Percentiles rank a stretch among this genome's conserved stretches.
phyloP scores from a whole-genome alignment of 2,113 vertebrate species.

The Phalacrocorax carbo region DNA sequence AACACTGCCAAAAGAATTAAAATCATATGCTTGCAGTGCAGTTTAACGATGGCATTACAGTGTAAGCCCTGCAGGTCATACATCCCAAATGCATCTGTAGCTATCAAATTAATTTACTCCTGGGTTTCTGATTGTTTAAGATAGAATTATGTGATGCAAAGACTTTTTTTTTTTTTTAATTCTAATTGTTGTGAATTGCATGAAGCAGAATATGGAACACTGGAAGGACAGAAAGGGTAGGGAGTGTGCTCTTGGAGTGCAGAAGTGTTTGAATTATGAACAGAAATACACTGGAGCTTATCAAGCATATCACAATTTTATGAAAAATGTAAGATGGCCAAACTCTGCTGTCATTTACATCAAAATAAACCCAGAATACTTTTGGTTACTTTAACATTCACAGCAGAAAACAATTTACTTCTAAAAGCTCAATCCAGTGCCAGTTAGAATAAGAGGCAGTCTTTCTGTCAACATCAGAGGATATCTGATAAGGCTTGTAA shows the following conservation, averaged over 20 bases:
- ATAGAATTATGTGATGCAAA: slow-evolving; percentile 21
- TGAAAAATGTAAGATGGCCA: neutral
- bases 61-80: neutral
- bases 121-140: slow-evolving; percentile 42
- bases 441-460: neutral
- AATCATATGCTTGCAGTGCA: neutral
- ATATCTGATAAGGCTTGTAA: neutral
- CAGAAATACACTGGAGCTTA: neutral
- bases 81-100: neutral
- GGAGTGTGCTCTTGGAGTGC: neutral
- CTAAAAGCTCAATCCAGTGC: neutral
- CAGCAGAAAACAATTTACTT: neutral
- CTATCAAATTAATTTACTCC: slow-evolving; percentile 56
- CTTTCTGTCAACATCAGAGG: neutral
- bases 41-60: neutral
- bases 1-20: slow-evolving; percentile 18
- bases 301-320: neutral
- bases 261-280: slow-evolving; percentile 9
- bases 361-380: neutral
- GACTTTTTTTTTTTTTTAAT: neutral
- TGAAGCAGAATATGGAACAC: neutral
- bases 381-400: neutral
- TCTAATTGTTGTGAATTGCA: slow-evolving; percentile 16
- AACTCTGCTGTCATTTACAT: neutral
- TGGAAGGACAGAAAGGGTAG: neutral